These are phyloP conservation scores for Halcyon badia DNA, from an alignment of 2,797 vertebrate species.

Conservation along the genomic window DNA sequence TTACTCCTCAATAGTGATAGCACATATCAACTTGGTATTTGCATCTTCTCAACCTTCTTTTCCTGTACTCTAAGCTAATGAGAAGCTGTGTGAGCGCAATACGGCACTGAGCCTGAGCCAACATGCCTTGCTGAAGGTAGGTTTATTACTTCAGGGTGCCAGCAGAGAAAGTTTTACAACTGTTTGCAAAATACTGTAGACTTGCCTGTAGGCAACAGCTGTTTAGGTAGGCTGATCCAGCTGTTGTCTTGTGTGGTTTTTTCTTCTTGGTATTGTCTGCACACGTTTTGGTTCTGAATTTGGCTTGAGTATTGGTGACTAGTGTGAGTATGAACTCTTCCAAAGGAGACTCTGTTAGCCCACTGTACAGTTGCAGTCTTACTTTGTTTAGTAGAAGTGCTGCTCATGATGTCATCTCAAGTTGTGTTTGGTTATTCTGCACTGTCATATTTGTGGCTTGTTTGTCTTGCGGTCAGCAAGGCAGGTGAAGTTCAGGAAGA, in stretches of 20 bases:
- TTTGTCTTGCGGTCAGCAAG: neutral
- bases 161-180: neutral
- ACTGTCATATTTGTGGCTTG: neutral
- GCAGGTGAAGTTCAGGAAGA: neutral
- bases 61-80: neutral
- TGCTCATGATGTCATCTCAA: neutral
- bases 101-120: neutral
- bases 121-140: neutral
- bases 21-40: neutral
- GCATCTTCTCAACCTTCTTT: neutral
- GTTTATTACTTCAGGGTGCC: neutral
- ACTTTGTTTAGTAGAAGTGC: neutral
- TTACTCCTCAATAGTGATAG: neutral
- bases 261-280: neutral
- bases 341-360: neutral
- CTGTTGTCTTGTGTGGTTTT: accelerated
- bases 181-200: neutral
- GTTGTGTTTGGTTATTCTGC: neutral
- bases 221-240: neutral
- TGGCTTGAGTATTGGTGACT: neutral
- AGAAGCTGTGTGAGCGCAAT: accelerated
- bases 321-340: neutral
- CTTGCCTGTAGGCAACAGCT: neutral
- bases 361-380: neutral
- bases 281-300: neutral